Evolutionary conservation across 2,888 invertebrate species (phyloP), one percentile per base, ranked within the genome.

Genomic region (Halictus quadricinctus): DNA sequence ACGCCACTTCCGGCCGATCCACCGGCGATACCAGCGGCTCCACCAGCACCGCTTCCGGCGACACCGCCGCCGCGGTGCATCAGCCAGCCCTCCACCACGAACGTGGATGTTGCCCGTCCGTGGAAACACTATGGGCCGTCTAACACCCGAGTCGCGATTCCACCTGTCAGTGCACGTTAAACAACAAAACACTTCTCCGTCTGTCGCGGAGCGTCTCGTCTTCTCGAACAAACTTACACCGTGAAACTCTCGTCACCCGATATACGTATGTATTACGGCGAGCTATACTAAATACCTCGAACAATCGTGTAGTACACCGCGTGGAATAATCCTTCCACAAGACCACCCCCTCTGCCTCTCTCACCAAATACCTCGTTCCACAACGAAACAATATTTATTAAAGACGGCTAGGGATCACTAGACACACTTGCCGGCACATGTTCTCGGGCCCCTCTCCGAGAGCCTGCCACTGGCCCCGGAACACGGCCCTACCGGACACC

Each of bases 61-160:
- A 95, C 91, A 95, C 90, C 94, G 95, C 95, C 95, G 95, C 94
- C 94, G 94, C 91, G 94, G 95, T 97, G 97, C 96, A 97, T 97
- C 97, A 97, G 91, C 92, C 94, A 94, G 91, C 94, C 94, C 93
- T 94, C 94, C 94, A 94, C 93, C 91, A 91, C 94, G 88, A 87
- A 88, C 80, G 81, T 87, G 82, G 72, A 77, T 88, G 79, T 81
- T 80, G 80, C 80, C 86, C 86, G 64, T 79, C 66, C 70, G 70
- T 70, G 41, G 72, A 72, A 84, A 84, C 84, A 84, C 84, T 43
- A 15, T 84, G 70, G 58, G 58, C 41, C 48, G 2, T 69, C 36
- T 18, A 69, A 25, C 15, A 48, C 58, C 10, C 58, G 12, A 29
- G 60, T 60, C 60, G 25, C 18, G 54, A 21, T 8, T 69, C 66